Evolutionary conservation across 2,888 invertebrate genomes (phyloP), one percentile per base, ranked within the genome.

Genomic region (Leptinotarsa peninsularis): DNA sequence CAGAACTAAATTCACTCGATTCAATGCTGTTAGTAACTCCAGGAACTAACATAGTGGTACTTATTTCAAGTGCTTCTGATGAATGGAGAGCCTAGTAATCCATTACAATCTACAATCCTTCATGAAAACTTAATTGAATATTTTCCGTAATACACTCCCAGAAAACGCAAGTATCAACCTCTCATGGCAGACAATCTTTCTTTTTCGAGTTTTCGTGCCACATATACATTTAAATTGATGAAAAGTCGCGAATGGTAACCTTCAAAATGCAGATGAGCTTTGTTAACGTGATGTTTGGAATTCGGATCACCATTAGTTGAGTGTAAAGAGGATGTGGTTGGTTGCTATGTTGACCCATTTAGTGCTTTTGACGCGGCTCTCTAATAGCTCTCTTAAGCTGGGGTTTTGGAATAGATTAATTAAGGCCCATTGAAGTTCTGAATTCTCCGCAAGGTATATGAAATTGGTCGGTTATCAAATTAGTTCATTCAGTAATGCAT

Each of bases 301-400:
- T 72, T 49, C 52, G 73, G 56, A 72, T 72, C 33, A 58, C 72
- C 68, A 72, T 77, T 75, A 72, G 52, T 66, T 4, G 27, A 56
- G 72, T 49, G 71, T 56, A 49, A 77, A 72, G 71, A 73, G 73
- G 75, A 75, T 71, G 77, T 73, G 77, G 77, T 77, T 70, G 70
- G 73, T 75, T 71, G 73, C 60, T 67, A 54, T 74, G 73, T 76
- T 76, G 73, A 68, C 73, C 76, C 74, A 69, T 67, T 76, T 66
- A 56, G 27, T 70, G 43, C 21, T 33, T 33, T 43, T 66, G 52
- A 17, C 49, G 43, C 76, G 23, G n/a, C 52, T 70, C 69, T 49
- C 72, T 76, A 76, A 76, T 68, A 71, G 72, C 50, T 71, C 71
- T 68, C 71, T 74, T 50, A 71, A 74, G 73, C 71, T 68, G 67